Evolutionary conservation across 2,113 vertebrate species (phyloP).

Genomic region (Forbesichthys agassizii): DNA sequence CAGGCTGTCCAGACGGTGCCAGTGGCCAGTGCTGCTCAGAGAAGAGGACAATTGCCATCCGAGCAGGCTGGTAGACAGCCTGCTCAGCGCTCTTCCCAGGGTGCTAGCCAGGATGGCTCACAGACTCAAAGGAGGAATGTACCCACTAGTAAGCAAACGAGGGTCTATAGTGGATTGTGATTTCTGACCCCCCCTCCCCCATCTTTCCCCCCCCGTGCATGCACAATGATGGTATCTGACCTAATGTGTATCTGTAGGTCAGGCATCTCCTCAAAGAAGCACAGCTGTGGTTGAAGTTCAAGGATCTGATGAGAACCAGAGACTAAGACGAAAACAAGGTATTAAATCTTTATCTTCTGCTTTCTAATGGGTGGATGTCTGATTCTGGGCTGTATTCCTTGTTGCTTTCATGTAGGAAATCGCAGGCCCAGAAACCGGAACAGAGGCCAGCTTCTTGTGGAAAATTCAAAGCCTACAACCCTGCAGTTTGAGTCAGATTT

Average conservation of each 20-base stretch:
- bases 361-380: neutral
- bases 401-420: slow-evolving; percentile 74
- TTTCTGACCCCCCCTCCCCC: neutral
- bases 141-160: slow-evolving; percentile 42
- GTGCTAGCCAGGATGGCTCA: slow-evolving; percentile 50
- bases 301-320: slow-evolving; percentile 66
- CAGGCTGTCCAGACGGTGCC: slow-evolving; percentile 96
- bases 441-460: slow-evolving; percentile 88
- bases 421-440: slow-evolving; percentile 89
- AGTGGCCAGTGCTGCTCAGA: slow-evolving; percentile 71
- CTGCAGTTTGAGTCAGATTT: slow-evolving; percentile 97
- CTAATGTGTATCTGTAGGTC: slow-evolving; percentile 30
- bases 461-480: slow-evolving; percentile 83
- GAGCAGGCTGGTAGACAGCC: slow-evolving; percentile 65
- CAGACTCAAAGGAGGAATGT: slow-evolving; percentile 61
- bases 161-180: neutral
- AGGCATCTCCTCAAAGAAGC: slow-evolving; percentile 15
- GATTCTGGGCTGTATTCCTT: neutral
- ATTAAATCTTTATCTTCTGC: neutral
- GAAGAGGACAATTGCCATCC: slow-evolving; percentile 56
- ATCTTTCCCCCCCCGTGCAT: neutral
- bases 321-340: slow-evolving; percentile 89
- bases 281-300: slow-evolving; percentile 32
- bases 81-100: slow-evolving; percentile 38
- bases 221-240: neutral